Conservation (phyloP, 2,113 vertebrate species). For the Polypterus senegalus region DNA sequence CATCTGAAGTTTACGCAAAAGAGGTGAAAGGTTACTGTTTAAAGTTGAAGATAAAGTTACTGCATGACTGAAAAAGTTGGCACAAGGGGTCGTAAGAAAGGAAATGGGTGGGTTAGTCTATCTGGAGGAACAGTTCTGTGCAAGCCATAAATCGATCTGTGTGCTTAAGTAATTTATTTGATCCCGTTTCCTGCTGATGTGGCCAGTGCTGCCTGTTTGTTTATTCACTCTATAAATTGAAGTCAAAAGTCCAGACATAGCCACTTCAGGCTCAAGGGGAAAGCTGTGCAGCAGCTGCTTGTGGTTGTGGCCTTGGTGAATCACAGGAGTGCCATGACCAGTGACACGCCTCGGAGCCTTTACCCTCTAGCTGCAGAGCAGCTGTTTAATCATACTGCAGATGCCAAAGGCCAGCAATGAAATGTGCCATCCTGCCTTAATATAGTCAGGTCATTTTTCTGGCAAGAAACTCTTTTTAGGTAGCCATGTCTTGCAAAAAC, state of each 20-base stretch:
- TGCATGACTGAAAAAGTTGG: conserved; percentile 69
- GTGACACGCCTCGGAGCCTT: no score
- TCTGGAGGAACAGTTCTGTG: conserved; percentile 30
- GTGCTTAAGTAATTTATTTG: conserved; percentile 11
- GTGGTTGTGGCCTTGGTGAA: no score
- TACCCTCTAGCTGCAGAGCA: no score
- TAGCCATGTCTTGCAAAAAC: no score
- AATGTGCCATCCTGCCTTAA: no score
- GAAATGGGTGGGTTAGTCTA: conserved; percentile 48
- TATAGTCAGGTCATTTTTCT: no score
- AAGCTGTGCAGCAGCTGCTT: not conserved
- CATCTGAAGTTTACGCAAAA: conserved; percentile 50
- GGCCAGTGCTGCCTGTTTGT: not conserved
- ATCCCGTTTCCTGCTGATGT: not conserved
- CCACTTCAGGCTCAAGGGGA: not conserved
- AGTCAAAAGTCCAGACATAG: conserved; percentile 1
- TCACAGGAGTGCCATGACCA: no score
- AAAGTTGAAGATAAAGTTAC: conserved; percentile 59
- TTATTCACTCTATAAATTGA: conserved; percentile 11
- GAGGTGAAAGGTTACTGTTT: conserved; percentile 61
- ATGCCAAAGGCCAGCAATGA: no score
- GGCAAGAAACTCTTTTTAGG: no score
- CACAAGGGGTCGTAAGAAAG: conserved; percentile 44
- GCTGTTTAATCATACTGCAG: no score
- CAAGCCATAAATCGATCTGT: not conserved